phyloP scores from a whole-genome alignment of 2,797 vertebrate genomes.

The Sebastes miniatus region DNA sequence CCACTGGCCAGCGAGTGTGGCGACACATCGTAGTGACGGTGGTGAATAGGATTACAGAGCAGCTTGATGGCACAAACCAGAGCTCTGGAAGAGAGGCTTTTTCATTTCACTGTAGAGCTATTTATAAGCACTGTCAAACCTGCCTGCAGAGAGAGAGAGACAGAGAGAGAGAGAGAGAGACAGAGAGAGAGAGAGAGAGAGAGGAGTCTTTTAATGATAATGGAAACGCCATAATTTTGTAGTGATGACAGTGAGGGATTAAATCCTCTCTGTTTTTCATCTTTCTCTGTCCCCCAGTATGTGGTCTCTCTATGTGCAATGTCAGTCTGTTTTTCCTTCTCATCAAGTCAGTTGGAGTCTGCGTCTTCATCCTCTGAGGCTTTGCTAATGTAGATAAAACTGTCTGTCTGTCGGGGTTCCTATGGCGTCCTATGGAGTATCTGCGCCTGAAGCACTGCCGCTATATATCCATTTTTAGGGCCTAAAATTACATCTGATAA shows the following conservation, averaged over 20 bases:
- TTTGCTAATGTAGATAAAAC: background rate
- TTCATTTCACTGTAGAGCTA: constrained; percentile 41
- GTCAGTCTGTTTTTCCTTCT: background rate
- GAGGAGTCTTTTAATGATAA: constrained; percentile 18
- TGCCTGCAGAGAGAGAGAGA: constrained; percentile 8
- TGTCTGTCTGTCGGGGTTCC: background rate
- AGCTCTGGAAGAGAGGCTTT: constrained; percentile 38
- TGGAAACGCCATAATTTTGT: background rate
- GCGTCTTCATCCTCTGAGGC: background rate
- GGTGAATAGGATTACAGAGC: constrained; percentile 57
- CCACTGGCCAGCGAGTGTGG: constrained; percentile 21
- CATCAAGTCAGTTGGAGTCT: background rate
- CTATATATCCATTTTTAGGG: background rate
- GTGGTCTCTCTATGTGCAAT: background rate
- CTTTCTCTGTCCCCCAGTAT: background rate
- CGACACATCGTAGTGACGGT: constrained; percentile 36
- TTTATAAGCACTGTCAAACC: constrained; percentile 48
- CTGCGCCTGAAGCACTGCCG: background rate
- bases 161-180: background rate
- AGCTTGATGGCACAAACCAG: constrained; percentile 37
- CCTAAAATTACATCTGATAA: background rate
- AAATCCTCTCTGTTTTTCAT: background rate
- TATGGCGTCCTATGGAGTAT: background rate
- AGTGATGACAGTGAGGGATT: constrained; percentile 13
- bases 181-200: background rate